Base-by-base conservation (phyloP, 1,140 invertebrate genomes). In the Brachionus sp. region DNA sequence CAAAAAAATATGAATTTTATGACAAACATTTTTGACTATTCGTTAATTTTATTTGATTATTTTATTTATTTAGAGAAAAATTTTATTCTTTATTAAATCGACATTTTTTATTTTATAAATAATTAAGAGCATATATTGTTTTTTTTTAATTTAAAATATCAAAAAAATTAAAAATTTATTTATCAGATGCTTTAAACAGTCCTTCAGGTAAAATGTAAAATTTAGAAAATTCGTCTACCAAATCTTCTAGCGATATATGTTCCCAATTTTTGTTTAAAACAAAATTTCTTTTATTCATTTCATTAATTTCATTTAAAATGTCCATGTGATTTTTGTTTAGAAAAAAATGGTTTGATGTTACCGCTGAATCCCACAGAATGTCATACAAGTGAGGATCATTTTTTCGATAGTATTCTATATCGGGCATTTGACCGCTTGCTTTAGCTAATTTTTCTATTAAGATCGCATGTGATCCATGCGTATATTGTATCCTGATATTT, bases 361-460 rank as follows among this genome's bases (percentile, higher is more conserved):
- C 29, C 5, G 46, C 16, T 33, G 44, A 35, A 62, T 78, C 25
- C 75, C 75, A 78, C 12, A 78, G 19, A 12, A 78, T 50, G 2
- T 78, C 39, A 78, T 50, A 50, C 46, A 78, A 62, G n/a, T 23
- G 4, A 16, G 13, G n/a, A 78, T 78, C 53, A 10, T 33, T 62
- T 50, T 50, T 50, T 50, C 46, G 16, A 6, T 53, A 50, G 3
- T 50, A 7, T 19, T 78, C 53, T 7, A 78, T 33, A 53, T 78
- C 37, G 13, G 75, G 75, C 25, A 37, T 50, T 33, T 33, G 39
- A 16, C 25, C 39, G 35, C 44, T 78, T 5, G 44, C 75, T 57
- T 62, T 78, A 2, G 75, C 75, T 6, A 78, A 33, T 35, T 50
- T 46, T n/a, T 78, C 75, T 25, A 37, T 25, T 10, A 78, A 57